Evolutionary conservation across 2,888 invertebrate genomes (phyloP).

Genomic region (Ectobius pallidus): DNA sequence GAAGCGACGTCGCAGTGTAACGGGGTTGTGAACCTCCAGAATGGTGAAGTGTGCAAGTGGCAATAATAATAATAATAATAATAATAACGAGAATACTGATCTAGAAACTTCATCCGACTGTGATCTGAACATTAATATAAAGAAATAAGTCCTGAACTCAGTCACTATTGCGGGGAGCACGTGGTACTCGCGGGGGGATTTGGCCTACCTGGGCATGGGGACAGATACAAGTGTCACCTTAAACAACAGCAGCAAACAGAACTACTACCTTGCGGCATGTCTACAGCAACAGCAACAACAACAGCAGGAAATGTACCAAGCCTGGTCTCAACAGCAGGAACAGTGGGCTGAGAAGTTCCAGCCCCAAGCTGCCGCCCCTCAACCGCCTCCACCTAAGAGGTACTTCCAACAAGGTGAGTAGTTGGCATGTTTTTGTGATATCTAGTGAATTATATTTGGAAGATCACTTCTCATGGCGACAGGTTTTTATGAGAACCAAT

Average conservation of each 20-base stretch:
- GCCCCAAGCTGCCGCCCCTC: slow-evolving; percentile 40
- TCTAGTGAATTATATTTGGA: no score
- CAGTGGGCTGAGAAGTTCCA: slow-evolving; percentile 45
- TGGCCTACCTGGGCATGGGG: slow-evolving; percentile 6
- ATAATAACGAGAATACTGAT: no score
- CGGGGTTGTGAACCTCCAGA: no score
- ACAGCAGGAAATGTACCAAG: slow-evolving; percentile 14
- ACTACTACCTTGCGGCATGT: neutral
- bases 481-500: no score
- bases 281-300: neutral
- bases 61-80: no score
- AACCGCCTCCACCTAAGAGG: slow-evolving; percentile 37
- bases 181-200: neutral
- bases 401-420: slow-evolving; percentile 36
- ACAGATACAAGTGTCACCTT: neutral
- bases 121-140: no score
- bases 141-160: no score
- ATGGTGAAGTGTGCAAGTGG: no score
- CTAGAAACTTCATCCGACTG: no score
- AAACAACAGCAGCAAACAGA: neutral
- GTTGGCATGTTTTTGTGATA: no score
- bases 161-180: slow-evolving; percentile 21
- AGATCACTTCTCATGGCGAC: no score
- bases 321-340: slow-evolving; percentile 52
- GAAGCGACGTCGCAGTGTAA: no score